Base-by-base conservation (phyloP, 2,113 vertebrate species). In the Eulacestoma nigropectus region DNA sequence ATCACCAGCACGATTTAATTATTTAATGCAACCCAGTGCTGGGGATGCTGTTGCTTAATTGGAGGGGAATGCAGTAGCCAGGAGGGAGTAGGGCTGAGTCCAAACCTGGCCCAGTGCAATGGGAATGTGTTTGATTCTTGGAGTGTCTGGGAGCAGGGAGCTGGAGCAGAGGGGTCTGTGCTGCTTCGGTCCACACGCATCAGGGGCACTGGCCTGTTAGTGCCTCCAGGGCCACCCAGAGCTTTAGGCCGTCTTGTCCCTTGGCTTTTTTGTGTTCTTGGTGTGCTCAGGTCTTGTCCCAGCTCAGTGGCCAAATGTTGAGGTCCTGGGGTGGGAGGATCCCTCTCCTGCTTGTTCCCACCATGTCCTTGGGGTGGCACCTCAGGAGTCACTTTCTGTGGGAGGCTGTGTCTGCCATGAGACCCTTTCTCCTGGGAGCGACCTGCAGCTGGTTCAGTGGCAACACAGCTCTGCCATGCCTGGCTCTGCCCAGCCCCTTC, bases 11-110 rank as follows among this genome's bases (percentile, higher is more conserved):
- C 3, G 0, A 47, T 87, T 96, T 96, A 96, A 96, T 94, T 97
- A 93, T 95, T 97, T 95, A 96, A 96, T 89, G 90, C 89, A 94
- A 67, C 76, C 83, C 88, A 60, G 95, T 94, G 90, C 80, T 85
- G 62, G 75, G 87, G 88, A 90, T 2, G 74, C 87, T 94, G 67
- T 55, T 85, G 87, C 92, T 89, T 95, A 92, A 95, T 89, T 95
- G 93, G 91, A 95, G 87, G 91, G 94, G 93, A 87, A 91, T 70
- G 95, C 83, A 85, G 6, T 78, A 85, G 81, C 73, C 67, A 80
- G 89, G 83, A 86, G 77, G 59, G 74, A 80, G 56, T 19, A 77
- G 80, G 84, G 68, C 68, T 41, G 92, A 80, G 72, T 59, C 86
- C 55, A 52, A 60, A 63, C 21, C 26, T 55, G 80, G 56, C 59